These are phyloP conservation scores for Scolopax rusticola DNA, from an alignment of 2,797 vertebrate genomes.

Conservation along the genomic window DNA sequence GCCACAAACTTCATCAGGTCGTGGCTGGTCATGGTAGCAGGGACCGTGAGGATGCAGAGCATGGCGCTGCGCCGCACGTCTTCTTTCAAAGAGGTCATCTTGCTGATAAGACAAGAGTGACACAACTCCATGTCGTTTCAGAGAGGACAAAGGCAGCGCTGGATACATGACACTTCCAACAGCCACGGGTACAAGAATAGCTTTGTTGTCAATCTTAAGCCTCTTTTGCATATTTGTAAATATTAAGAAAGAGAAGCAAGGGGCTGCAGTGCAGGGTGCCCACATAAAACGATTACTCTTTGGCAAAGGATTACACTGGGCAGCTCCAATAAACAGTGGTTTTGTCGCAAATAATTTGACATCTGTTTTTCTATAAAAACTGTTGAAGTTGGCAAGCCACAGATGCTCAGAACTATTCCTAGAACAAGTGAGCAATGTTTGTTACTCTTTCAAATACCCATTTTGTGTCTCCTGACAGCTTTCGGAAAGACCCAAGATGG, in stretches of 20 bases:
- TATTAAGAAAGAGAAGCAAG: background rate
- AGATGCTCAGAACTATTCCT: background rate
- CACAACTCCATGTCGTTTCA: background rate
- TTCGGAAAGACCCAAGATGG: background rate
- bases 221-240: background rate
- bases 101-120: conserved; percentile 80
- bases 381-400: background rate
- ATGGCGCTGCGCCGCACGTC: conserved; percentile 93
- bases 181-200: background rate
- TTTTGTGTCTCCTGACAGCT: background rate
- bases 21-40: conserved; percentile 96
- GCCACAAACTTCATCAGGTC: conserved; percentile 99
- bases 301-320: background rate
- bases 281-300: too few relatives aligned
- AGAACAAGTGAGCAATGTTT: background rate
- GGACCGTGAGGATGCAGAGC: conserved; percentile 96
- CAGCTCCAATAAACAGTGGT: background rate
- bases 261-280: background rate
- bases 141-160: background rate
- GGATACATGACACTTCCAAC: background rate
- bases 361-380: background rate
- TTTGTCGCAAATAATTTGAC: background rate
- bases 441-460: accelerated
- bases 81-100: conserved; percentile 97
- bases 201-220: background rate